Evolutionary conservation across 1,140 invertebrate genomes (phyloP).

Genomic region (Platyscapa corneri): DNA sequence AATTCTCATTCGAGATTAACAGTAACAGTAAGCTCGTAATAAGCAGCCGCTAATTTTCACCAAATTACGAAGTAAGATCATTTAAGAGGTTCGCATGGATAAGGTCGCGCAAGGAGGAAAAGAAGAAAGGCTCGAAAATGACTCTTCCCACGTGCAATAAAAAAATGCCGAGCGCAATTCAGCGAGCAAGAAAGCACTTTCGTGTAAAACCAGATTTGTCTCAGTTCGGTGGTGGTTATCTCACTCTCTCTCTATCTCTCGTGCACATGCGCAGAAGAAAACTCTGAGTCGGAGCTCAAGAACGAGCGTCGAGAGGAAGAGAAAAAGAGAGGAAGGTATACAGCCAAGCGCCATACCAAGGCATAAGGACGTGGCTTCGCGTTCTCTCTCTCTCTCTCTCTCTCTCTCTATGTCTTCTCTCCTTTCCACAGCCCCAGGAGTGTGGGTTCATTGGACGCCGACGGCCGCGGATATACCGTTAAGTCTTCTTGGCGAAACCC

Average conservation of each 20-base stretch:
- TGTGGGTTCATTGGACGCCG: slow-evolving; percentile 54
- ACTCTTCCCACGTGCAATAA: slow-evolving; percentile 20
- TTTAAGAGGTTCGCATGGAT: neutral
- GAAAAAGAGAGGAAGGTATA: neutral
- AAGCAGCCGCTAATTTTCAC: neutral
- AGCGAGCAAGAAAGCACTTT: slow-evolving; percentile 14
- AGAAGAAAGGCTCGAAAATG: neutral
- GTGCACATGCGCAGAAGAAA: neutral
- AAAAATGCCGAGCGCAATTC: neutral
- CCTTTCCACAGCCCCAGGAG: slow-evolving; percentile 18
- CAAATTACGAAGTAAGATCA: neutral
- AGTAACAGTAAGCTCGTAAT: neutral
- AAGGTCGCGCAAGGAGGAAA: neutral
- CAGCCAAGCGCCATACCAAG: neutral
- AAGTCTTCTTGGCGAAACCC: slow-evolving; percentile 51
- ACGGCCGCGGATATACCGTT: slow-evolving; percentile 54
- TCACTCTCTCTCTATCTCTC: neutral
- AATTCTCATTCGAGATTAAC: neutral
- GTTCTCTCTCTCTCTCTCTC: neutral
- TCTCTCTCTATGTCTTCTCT: neutral
- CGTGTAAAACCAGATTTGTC: slow-evolving; percentile 14
- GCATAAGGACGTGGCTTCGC: slow-evolving; percentile 32
- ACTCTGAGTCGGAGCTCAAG: neutral
- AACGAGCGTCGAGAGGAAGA: neutral
- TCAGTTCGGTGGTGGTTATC: slow-evolving; percentile 1